Conservation (phyloP, 1,140 invertebrate genomes). For the Temnothorax curvispinosus region DNA sequence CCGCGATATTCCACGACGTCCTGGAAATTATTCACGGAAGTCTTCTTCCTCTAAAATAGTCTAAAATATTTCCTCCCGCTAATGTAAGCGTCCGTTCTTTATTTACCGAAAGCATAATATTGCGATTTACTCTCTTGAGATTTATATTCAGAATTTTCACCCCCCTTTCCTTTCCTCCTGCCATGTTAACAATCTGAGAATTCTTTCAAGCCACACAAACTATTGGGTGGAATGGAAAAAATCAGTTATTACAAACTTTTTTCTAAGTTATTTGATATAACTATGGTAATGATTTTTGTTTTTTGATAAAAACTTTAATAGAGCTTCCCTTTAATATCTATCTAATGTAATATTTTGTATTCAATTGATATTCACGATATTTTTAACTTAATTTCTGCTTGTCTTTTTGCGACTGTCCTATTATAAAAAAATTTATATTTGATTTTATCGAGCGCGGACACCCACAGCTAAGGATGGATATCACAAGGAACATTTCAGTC, state of each 20-base stretch:
- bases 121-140: background rate
- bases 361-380: background rate
- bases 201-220: background rate
- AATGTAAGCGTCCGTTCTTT: slow-evolving; percentile 37
- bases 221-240: background rate
- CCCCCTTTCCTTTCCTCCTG: background rate
- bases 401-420: background rate
- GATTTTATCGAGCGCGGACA: background rate
- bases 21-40: slow-evolving; percentile 47
- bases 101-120: slow-evolving; percentile 28
- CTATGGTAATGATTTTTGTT: background rate
- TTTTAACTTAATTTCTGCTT: background rate
- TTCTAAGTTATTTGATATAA: background rate
- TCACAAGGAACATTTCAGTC: background rate
- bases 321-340: background rate
- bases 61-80: slow-evolving; percentile 50
- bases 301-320: background rate
- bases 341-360: background rate
- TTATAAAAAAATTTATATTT: background rate
- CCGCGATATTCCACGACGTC: slow-evolving; percentile 48
- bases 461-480: background rate
- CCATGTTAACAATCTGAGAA: background rate
- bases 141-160: background rate
- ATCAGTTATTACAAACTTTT: background rate
- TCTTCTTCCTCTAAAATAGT: slow-evolving; percentile 56